Percentiles rank a stretch among this genome's conserved stretches.
These are phyloP conservation scores for Enteromius unitaeniatus DNA, from an alignment of 2,797 vertebrate genomes.

Conservation along the genomic window DNA sequence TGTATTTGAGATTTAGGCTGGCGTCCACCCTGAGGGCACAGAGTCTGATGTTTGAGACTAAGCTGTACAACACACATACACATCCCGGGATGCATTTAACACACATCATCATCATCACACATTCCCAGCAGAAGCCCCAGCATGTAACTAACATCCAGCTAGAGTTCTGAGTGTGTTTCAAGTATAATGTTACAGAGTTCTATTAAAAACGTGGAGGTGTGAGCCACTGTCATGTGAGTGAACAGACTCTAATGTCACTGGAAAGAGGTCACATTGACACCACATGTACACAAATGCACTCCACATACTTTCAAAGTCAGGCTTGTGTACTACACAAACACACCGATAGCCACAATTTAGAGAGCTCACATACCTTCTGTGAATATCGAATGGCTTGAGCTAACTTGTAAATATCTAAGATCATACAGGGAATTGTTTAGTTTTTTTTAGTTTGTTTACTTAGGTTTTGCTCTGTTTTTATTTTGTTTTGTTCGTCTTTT, in stretches of 20 bases:
- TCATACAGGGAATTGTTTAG: background rate
- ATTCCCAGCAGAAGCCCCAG: background rate
- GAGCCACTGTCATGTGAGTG: constrained; percentile 45
- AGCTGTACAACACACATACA: constrained; percentile 34
- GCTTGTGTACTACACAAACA: background rate
- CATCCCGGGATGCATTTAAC: constrained; percentile 55
- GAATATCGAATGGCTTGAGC: background rate
- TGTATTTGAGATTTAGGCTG: background rate
- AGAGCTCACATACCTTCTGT: background rate
- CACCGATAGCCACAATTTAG: background rate
- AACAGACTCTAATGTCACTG: background rate
- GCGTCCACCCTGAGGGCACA: background rate
- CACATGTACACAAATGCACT: constrained; percentile 2
- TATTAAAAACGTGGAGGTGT: constrained; percentile 52
- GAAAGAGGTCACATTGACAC: constrained; percentile 41
- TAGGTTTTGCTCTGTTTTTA: background rate
- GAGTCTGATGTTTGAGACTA: constrained; percentile 7
- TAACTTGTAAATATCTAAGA: background rate
- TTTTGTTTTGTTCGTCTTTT: background rate
- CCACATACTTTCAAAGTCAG: constrained; percentile 16
- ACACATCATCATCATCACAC: constrained; percentile 15
- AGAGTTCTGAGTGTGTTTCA: constrained; percentile 11
- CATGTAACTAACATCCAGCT: constrained; percentile 7
- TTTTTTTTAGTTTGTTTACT: background rate
- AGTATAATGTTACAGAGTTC: constrained; percentile 52